phyloP scores from a whole-genome alignment of 2,113 vertebrate species.

The Myotis yumanensis region DNA sequence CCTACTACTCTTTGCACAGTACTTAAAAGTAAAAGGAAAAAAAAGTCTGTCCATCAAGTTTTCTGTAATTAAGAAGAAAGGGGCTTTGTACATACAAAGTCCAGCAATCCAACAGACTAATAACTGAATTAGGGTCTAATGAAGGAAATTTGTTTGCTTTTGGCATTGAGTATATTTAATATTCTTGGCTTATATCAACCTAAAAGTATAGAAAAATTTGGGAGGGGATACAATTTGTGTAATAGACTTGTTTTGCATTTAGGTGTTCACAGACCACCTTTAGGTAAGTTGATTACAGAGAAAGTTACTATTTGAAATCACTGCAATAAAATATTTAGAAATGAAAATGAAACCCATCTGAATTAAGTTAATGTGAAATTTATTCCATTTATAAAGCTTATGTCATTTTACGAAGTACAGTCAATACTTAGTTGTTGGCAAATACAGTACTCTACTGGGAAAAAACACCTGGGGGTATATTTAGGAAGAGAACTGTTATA shows the following conservation, averaged over 20 bases:
- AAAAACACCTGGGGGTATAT: background rate
- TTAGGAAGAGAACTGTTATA: background rate
- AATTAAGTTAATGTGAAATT: constrained; percentile 19
- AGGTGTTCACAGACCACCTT: background rate
- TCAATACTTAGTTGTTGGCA: constrained; percentile 5
- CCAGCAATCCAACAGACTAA: background rate
- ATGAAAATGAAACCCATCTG: constrained; percentile 44
- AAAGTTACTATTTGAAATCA: background rate
- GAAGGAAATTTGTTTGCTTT: background rate
- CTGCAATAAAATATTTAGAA: background rate
- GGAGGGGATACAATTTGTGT: background rate
- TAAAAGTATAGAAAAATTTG: background rate
- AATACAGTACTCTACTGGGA: background rate
- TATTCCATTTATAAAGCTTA: constrained; percentile 28
- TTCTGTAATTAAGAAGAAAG: constrained; percentile 19
- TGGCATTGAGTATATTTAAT: background rate
- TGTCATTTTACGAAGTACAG: background rate
- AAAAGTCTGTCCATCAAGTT: background rate
- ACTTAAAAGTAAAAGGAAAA: background rate
- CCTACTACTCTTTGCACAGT: background rate
- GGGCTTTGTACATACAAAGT: background rate
- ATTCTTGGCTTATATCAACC: background rate
- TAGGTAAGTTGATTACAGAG: background rate
- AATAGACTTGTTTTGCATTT: background rate
- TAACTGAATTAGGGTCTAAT: background rate